Percentiles rank a stretch among this genome's conserved stretches.
phyloP scores from a whole-genome alignment of 2,888 invertebrate genomes.

The Athripsodes cinereus region DNA sequence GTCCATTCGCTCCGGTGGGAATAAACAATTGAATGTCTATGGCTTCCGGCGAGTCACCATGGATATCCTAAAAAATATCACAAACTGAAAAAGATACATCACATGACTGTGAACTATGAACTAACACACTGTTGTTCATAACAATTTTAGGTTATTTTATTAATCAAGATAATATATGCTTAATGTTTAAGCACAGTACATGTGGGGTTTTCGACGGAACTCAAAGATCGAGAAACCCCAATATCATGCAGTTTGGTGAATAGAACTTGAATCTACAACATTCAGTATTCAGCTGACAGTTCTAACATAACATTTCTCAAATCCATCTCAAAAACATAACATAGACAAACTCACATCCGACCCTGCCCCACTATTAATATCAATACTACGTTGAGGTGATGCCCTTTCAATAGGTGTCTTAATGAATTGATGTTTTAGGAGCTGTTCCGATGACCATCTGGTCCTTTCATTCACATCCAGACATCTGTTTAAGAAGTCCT shows the following conservation, averaged over 20 bases:
- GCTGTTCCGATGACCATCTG: slow-evolving; percentile 69
- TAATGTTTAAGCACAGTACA: too few relatives aligned
- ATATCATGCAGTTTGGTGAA: too few relatives aligned
- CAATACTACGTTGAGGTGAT: slow-evolving; percentile 39
- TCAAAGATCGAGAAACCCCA: too few relatives aligned
- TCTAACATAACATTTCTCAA: slow-evolving; percentile 1
- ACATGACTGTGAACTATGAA: too few relatives aligned
- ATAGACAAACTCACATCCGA: slow-evolving; percentile 35
- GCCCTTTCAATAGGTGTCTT: slow-evolving; percentile 46
- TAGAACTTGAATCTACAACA: too few relatives aligned
- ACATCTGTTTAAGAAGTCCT: slow-evolving; percentile 70
- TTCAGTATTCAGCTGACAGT: too few relatives aligned
- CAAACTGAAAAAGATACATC: too few relatives aligned
- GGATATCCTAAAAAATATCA: slow-evolving; percentile 15
- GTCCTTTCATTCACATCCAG: slow-evolving; percentile 62
- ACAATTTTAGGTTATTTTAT: too few relatives aligned
- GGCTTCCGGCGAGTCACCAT: slow-evolving; percentile 23
- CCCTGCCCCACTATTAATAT: slow-evolving; percentile 35
- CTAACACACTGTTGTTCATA: too few relatives aligned
- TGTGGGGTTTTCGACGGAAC: too few relatives aligned
- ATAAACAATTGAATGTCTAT: slow-evolving; percentile 25
- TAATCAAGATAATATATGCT: too few relatives aligned
- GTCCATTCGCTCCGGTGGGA: slow-evolving; percentile 38
- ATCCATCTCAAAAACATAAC: background rate
- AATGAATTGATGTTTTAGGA: slow-evolving; percentile 71